phyloP scores from a whole-genome alignment of 2,888 invertebrate species.

The Theretra japonica region DNA sequence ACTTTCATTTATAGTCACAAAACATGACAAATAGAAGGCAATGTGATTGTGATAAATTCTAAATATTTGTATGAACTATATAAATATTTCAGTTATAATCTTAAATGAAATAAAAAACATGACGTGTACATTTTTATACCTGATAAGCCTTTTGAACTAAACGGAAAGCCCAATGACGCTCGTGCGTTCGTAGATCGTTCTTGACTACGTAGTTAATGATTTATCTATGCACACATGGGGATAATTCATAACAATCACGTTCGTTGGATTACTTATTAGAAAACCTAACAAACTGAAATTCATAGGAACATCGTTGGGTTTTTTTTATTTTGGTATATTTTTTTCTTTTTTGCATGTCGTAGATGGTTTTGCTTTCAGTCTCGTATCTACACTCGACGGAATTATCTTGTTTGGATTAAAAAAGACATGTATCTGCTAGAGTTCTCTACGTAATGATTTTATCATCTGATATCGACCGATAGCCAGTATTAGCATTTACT shows the following conservation, averaged over 20 bases:
- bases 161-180: constrained; percentile 22
- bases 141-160: neutral
- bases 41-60: too few relatives aligned
- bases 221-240: neutral
- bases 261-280: neutral
- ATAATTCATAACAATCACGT: neutral
- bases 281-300: neutral
- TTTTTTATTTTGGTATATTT: neutral
- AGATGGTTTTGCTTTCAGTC: constrained; percentile 3
- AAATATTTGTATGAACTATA: neutral
- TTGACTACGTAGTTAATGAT: neutral
- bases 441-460: constrained; percentile 29
- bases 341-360: neutral
- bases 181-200: neutral
- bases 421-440: constrained; percentile 28
- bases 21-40: too few relatives aligned
- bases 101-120: neutral
- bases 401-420: constrained; percentile 29
- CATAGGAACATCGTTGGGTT: neutral
- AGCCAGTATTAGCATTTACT: neutral
- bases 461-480: constrained; percentile 29
- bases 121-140: neutral
- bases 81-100: neutral
- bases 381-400: constrained; percentile 1
- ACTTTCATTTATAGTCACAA: too few relatives aligned